Percentiles rank a stretch among this genome's conserved stretches.
Conservation (phyloP, 2,888 invertebrate genomes). For the Arctia plantaginis region DNA sequence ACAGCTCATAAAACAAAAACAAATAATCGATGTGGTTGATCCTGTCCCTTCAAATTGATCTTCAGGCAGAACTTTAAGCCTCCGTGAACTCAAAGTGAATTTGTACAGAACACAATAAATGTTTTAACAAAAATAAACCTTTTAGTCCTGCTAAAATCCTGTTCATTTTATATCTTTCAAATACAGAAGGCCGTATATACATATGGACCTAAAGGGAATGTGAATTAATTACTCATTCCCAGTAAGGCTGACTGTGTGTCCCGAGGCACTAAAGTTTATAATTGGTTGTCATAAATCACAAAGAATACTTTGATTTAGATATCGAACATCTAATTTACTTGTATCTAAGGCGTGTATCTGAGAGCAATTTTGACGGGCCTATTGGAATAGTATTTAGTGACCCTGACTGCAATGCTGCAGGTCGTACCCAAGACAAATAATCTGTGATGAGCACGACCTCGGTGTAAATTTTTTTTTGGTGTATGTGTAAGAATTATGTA, state of each 20-base stretch:
- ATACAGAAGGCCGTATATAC: conserved; percentile 18
- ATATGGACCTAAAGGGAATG: conserved; percentile 24
- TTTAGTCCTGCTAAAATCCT: conserved; percentile 24
- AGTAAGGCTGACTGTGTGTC: conserved; percentile 46
- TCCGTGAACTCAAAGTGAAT: conserved; percentile 23
- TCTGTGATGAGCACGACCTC: too few species aligned
- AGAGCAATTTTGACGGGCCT: not conserved
- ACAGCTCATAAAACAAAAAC: not conserved
- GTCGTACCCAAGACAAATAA: too few species aligned
- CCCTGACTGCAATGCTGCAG: too few species aligned
- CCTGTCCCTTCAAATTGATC: not conserved
- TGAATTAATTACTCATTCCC: conserved; percentile 47
- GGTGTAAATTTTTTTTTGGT: too few species aligned
- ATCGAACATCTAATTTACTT: not conserved
- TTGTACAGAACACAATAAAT: conserved; percentile 15
- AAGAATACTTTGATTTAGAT: conserved; percentile 11
- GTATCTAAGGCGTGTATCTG: too few species aligned
- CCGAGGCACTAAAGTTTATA: conserved; percentile 32
- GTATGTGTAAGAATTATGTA: too few species aligned
- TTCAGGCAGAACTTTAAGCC: not conserved
- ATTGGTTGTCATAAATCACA: conserved; percentile 29
- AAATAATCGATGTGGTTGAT: not conserved
- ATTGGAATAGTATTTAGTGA: too few species aligned
- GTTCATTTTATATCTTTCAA: conserved; percentile 34
- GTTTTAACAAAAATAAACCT: conserved; percentile 26